Evolutionary conservation across 2,113 vertebrate species (phyloP), one percentile per base, ranked within the genome.

Genomic region (Crotalus helleri): DNA sequence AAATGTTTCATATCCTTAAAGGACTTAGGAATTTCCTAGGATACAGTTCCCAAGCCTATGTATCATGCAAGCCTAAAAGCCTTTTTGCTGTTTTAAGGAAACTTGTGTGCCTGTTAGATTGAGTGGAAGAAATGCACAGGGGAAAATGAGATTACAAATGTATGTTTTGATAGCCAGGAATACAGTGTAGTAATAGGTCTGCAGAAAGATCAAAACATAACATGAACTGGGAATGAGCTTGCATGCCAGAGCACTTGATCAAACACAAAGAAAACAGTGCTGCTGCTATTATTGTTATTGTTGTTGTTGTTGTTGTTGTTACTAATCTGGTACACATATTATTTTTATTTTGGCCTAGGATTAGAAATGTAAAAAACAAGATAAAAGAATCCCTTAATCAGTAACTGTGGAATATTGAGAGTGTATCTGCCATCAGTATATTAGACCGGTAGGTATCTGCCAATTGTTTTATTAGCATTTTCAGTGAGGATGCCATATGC

Each of bases 201-300:
- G 95, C 96, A 98, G 96, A 98, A 99, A 99, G 98, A 99, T 98
- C 98, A 98, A 98, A 99, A 99, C 98, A 99, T 98, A 98, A 98
- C 98, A 98, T 96, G 97, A 98, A 88, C 96, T 97, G 97, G 95
- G 97, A 98, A 96, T 96, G 97, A 97, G 96, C 94, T 96, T 94
- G 95, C 95, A 92, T 95, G 87, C 94, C 90, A 94, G 92, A 96
- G 95, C 95, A 94, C 74, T 91, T 90, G 94, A 94, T 96, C 96
- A 97, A 74, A 92, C 54, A 90, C 90, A 91, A 93, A 95, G 2
- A 58, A 94, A 87, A 92, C 64, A 92, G 26, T 90, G 51, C 58
- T 61, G 49, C 49, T 51, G 49, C 49, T 51, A 13, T 55, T 69
- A 61, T 59, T 24, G 3, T 91, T 93, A 29, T 89, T 94, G n/a